A percentile compares a stretch with the other conserved stretches of the same genome.
phyloP scores from a whole-genome alignment of 2,888 invertebrate species.

The Acanthosepion pharaonis region DNA sequence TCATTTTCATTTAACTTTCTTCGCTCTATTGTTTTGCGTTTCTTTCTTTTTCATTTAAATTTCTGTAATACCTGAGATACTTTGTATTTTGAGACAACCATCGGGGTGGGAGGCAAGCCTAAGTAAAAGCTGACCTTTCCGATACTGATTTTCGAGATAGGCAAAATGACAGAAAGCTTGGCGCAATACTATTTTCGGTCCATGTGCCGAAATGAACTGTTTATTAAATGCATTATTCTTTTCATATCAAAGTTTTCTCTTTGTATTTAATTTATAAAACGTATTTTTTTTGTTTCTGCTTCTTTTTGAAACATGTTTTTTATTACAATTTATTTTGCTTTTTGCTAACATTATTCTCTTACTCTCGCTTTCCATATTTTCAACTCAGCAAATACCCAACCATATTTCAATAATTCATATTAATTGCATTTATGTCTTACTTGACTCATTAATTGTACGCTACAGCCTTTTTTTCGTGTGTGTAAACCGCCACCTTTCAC shows the following conservation, averaged over 20 bases:
- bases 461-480: neutral
- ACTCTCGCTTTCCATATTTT: neutral
- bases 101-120: accelerated
- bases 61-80: too few species aligned
- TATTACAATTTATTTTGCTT: too few species aligned
- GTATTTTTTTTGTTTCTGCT: neutral
- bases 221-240: too few species aligned
- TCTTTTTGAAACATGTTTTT: neutral
- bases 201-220: too few species aligned
- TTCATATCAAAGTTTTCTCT: too few species aligned
- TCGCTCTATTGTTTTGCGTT: too few species aligned
- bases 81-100: neutral
- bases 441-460: neutral
- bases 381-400: neutral
- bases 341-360: neutral
- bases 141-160: neutral
- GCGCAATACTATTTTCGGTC: too few species aligned
- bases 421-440: neutral
- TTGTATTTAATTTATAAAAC: too few species aligned
- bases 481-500: neutral
- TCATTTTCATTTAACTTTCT: neutral
- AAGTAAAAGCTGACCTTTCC: neutral
- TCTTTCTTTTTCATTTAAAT: too few species aligned
- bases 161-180: too few species aligned
- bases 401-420: too few species aligned